Evolutionary conservation across 1,140 invertebrate genomes (phyloP), one percentile per base, ranked within the genome.

Genomic region (Drosophila tristis): DNA sequence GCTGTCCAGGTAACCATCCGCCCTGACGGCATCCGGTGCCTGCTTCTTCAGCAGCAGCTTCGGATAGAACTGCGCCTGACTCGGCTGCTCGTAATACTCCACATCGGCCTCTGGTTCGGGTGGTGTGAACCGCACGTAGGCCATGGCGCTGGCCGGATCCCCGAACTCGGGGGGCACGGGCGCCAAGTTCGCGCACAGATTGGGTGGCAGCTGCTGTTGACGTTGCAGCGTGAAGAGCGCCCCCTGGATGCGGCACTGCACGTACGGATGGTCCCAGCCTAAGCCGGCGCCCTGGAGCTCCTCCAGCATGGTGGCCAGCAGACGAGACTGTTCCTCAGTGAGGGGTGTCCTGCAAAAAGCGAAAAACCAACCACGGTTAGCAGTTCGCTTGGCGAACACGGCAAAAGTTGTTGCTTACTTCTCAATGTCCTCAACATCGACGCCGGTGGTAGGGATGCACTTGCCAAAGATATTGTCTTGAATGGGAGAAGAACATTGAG

Each of bases 401-500:
- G 7, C 1, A 13, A 53, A 7, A 7, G 8, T 3, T 6, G 4
- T 0, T 70, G 76, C 49, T 93, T 92, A 96, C 94, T 94, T 94
- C 80, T 95, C 93, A 51, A 94, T 94, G 56, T 94, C 93, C 31
- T 93, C 93, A 43, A 94, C 78, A 64, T 95, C 93, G 11, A 93
- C 92, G 71, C 93, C 94, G 70, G 94, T 94, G 15, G 94, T 91
- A 53, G 94, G 93, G 72, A 97, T 93, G 92, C 97, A 98, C 86
- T 95, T 94, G 63, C 96, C 96, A 91, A 98, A 97, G 61, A 96
- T 96, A 81, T 95, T 94, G 93, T 98, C 97, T 97, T 92, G 42
- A 94, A 93, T 20, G 75, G 71, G n/a, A 50, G 13, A n/a, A n/a
- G 26, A 4, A 25, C 1, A 25, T 25, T 1, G 2, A 20, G 1